These are phyloP conservation scores for Conistra vaccinii DNA, from an alignment of 2,888 invertebrate genomes.

Conservation along the genomic window DNA sequence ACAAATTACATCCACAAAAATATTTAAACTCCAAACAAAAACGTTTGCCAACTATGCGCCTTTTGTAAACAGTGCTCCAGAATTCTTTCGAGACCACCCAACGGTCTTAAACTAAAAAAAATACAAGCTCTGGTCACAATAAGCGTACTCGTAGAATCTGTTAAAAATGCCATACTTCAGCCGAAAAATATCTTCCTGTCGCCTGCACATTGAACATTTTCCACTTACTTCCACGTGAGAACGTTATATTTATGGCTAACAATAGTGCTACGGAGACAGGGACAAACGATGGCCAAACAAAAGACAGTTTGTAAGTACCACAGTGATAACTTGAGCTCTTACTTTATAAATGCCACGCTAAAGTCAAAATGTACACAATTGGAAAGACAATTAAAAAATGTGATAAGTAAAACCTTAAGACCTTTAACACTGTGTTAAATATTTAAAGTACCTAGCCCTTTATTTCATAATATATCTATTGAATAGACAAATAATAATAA, in stretches of 20 bases:
- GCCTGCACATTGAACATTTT: constrained; percentile 71
- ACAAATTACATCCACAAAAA: not conserved
- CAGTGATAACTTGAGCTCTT: constrained; percentile 43
- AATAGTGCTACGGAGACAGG: constrained; percentile 78
- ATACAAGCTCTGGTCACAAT: constrained; percentile 24
- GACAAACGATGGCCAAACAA: constrained; percentile 81
- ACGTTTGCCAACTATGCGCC: constrained; percentile 1
- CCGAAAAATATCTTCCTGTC: constrained; percentile 69
- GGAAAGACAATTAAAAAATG: not conserved
- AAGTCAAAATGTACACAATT: not conserved
- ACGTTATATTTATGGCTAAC: constrained; percentile 79
- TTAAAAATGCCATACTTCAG: constrained; percentile 64
- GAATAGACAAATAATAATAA: not conserved
- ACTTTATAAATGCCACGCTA: not conserved
- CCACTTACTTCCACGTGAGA: constrained; percentile 74
- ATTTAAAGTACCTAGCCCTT: not conserved
- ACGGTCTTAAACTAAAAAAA: not conserved
- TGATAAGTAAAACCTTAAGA: not conserved
- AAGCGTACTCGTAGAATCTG: constrained; percentile 30
- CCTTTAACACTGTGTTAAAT: not conserved
- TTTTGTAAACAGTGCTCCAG: not conserved
- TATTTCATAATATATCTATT: not conserved
- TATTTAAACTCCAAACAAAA: constrained; percentile 4
- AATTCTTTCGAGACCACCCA: not conserved
- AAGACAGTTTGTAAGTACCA: constrained; percentile 76